phyloP scores from a whole-genome alignment of 2,797 vertebrate species.

The Miichthys miiuy region DNA sequence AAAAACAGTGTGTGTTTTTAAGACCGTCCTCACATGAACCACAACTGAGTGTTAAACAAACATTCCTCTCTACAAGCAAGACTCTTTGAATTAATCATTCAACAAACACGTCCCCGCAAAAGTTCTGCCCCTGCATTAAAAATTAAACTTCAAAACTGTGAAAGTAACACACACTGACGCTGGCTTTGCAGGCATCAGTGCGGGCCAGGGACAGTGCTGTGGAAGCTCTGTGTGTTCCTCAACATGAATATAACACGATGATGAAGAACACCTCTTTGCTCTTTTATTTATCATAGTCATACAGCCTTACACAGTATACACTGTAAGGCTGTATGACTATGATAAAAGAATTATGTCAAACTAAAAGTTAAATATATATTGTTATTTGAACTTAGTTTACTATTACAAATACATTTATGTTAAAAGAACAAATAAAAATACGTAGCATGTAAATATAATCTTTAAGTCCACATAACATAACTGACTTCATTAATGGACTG shows the following conservation, averaged over 20 bases:
- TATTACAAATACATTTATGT: too few species aligned
- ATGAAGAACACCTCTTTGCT: constrained; percentile 54
- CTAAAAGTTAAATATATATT: too few species aligned
- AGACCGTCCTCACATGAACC: constrained; percentile 45
- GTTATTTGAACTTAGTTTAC: too few species aligned
- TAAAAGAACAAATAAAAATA: too few species aligned
- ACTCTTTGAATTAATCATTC: constrained; percentile 67
- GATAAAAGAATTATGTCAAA: too few species aligned
- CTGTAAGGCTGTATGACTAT: too few species aligned
- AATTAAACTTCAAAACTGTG: constrained; percentile 44
- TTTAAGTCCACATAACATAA: too few species aligned
- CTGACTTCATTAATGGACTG: too few species aligned
- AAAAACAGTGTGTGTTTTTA: constrained; percentile 10
- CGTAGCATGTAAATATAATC: too few species aligned
- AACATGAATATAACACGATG: constrained; percentile 64
- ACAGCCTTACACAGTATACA: constrained; percentile 31
- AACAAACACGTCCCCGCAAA: constrained; percentile 60
- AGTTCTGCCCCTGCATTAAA: constrained; percentile 57
- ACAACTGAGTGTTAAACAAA: constrained; percentile 58
- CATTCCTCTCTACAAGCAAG: constrained; percentile 43
- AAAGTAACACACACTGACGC: constrained; percentile 58
- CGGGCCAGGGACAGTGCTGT: too few species aligned
- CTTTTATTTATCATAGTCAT: constrained; percentile 68
- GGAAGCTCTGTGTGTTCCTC: constrained; percentile 27
- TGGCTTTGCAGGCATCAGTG: constrained; percentile 10